phyloP scores from a whole-genome alignment of 2,797 vertebrate species.

The Acropternis orthonyx region DNA sequence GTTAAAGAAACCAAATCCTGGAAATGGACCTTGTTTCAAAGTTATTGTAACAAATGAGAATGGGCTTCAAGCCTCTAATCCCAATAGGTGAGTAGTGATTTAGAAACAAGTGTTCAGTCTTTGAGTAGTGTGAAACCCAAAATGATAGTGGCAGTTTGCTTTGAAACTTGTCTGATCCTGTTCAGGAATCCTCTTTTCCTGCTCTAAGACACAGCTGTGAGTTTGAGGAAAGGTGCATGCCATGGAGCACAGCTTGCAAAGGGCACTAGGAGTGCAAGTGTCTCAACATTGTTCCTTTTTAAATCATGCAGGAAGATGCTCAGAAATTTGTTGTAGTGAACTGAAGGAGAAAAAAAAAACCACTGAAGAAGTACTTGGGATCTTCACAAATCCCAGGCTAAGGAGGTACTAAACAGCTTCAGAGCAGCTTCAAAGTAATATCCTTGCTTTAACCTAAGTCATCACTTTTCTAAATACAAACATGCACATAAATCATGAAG shows the following conservation, averaged over 20 bases:
- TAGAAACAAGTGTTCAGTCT: background rate
- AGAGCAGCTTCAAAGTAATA: background rate
- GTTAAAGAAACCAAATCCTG: slow-evolving; percentile 66
- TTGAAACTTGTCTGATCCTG: background rate
- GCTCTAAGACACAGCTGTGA: background rate
- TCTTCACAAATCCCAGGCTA: background rate
- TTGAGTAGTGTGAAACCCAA: background rate
- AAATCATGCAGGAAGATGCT: background rate
- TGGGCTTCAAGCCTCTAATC: slow-evolving; percentile 82
- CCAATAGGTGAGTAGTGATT: slow-evolving; percentile 79
- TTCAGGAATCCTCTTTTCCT: background rate
- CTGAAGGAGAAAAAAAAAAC: background rate
- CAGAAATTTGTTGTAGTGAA: background rate
- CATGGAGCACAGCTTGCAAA: background rate
- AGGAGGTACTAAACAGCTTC: background rate
- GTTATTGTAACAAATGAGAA: slow-evolving; percentile 87
- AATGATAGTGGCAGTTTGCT: background rate
- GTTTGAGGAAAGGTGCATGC: background rate
- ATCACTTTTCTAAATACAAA: background rate
- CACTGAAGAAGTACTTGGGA: background rate
- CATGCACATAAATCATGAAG: background rate
- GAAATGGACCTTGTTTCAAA: slow-evolving; percentile 77
- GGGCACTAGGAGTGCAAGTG: background rate
- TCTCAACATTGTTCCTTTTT: background rate
- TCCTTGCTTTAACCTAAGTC: background rate